Percentiles rank a stretch among this genome's conserved stretches.
Conservation (phyloP, 2,888 invertebrate genomes). For the Perdita meconis region DNA sequence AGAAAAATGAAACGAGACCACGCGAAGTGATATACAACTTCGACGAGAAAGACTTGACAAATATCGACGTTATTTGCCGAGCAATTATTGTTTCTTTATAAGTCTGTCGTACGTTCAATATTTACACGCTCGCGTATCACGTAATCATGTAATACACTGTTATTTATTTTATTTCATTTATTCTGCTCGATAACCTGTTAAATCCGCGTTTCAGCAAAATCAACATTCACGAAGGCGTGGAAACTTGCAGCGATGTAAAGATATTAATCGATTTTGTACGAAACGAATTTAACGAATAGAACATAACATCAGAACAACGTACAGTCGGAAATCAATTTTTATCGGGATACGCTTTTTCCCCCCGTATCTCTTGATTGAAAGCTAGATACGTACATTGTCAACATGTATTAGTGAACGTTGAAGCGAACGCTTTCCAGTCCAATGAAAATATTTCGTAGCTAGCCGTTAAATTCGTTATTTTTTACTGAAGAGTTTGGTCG, state of each 20-base stretch:
- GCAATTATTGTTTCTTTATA: background rate
- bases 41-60: background rate
- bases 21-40: background rate
- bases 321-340: conserved; percentile 28
- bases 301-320: conserved; percentile 17
- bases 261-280: conserved; percentile 23
- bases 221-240: background rate
- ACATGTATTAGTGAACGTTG: conserved; percentile 28
- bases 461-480: conserved; percentile 38
- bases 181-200: conserved; percentile 4
- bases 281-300: conserved; percentile 36
- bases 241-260: background rate
- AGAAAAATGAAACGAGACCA: conserved; percentile 2
- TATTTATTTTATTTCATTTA: background rate
- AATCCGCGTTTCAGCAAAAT: background rate
- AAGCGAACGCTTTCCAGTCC: conserved; percentile 42
- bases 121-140: no score
- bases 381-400: conserved; percentile 46
- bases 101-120: background rate
- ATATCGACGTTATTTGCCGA: background rate
- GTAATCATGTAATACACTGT: background rate
- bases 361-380: conserved; percentile 32
- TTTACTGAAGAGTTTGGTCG: conserved; percentile 28
- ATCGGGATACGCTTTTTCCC: conserved; percentile 27
- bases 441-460: conserved; percentile 40